Conservation (phyloP, 92 coral and sea anemone genomes). For the Phenganax stokvisi region DNA sequence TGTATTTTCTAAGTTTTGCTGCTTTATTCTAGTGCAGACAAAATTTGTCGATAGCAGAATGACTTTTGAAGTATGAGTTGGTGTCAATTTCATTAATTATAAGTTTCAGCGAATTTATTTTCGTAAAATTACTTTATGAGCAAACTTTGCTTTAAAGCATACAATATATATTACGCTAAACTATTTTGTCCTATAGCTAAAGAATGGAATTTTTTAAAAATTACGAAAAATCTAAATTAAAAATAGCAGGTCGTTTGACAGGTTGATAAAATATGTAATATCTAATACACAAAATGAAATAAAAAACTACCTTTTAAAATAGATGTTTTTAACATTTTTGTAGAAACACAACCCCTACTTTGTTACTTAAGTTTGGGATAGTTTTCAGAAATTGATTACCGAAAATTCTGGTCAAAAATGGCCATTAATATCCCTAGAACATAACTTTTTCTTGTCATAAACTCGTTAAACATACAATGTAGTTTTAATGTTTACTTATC, state of each 20-base stretch:
- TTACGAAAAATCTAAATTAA: slow-evolving; percentile 10
- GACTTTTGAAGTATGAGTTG: too few relatives aligned
- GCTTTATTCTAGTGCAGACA: too few relatives aligned
- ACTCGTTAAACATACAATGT: neutral
- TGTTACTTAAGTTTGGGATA: too few relatives aligned
- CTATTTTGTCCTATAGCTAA: neutral
- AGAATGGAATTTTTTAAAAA: neutral
- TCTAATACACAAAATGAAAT: neutral
- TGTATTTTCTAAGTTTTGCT: too few relatives aligned
- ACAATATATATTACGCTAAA: too few relatives aligned
- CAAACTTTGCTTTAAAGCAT: too few relatives aligned
- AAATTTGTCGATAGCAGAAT: too few relatives aligned
- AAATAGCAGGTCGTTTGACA: slow-evolving; percentile 4
- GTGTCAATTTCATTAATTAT: too few relatives aligned
- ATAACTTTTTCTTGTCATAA: neutral
- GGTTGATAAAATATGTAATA: neutral
- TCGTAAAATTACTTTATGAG: too few relatives aligned
- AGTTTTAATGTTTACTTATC: neutral
- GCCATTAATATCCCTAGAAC: neutral
- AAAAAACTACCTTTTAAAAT: neutral
- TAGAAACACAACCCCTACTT: neutral
- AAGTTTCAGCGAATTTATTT: too few relatives aligned
- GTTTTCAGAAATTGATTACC: too few relatives aligned
- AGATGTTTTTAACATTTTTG: neutral
- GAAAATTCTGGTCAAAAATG: neutral